These are phyloP conservation scores for Drosophila punjabiensis DNA, from an alignment of 1,140 invertebrate genomes.

Conservation along the genomic window DNA sequence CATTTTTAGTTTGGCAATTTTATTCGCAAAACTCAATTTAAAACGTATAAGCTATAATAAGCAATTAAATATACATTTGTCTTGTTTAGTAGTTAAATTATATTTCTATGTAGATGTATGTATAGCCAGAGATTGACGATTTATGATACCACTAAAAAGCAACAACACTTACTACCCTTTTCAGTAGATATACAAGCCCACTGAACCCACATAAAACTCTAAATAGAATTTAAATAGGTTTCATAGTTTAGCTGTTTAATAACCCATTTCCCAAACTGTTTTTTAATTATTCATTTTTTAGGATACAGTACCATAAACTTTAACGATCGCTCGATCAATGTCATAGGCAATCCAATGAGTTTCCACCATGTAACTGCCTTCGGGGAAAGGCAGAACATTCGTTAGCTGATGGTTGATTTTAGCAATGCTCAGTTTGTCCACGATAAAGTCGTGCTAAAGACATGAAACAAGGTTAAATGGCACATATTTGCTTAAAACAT, in stretches of 20 bases:
- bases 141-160: neutral
- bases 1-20: neutral
- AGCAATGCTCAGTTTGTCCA: conserved; percentile 7
- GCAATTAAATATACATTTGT: conserved; percentile 2
- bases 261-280: neutral
- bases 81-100: neutral
- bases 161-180: neutral
- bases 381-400: conserved; percentile 19
- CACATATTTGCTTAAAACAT: too few species aligned
- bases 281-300: neutral
- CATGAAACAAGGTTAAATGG: neutral
- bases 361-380: conserved; percentile 16
- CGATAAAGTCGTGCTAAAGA: neutral
- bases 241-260: neutral
- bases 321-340: neutral
- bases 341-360: conserved; percentile 18
- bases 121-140: neutral
- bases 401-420: conserved; percentile 5
- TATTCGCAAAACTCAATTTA: neutral
- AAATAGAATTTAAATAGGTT: neutral
- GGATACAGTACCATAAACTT: conserved; percentile 7
- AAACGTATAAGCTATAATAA: neutral
- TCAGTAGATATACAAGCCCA: too few species aligned
- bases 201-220: neutral
- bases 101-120: neutral